Conservation (phyloP, 2,888 invertebrate genomes). For the Perdita meconis region DNA sequence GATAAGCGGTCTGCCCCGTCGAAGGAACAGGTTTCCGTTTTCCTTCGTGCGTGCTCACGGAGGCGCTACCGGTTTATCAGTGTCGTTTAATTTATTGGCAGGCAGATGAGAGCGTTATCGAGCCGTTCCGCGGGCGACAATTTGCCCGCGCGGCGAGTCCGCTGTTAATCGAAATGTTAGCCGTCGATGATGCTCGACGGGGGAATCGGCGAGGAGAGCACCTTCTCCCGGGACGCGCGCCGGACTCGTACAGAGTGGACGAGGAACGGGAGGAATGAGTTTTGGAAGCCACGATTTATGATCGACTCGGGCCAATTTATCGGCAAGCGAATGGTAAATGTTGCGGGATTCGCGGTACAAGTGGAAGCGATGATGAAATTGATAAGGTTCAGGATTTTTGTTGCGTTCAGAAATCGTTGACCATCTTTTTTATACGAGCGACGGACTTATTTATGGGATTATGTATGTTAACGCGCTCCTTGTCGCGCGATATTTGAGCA, state of each 20-base stretch:
- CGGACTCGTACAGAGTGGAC: background rate
- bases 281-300: slow-evolving; percentile 31
- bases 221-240: slow-evolving; percentile 8
- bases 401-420: background rate
- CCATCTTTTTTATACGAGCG: too few relatives aligned
- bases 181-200: slow-evolving; percentile 53
- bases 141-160: slow-evolving; percentile 61
- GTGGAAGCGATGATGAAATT: slow-evolving; percentile 34
- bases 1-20: slow-evolving; percentile 63
- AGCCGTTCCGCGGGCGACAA: slow-evolving; percentile 61
- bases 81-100: slow-evolving; percentile 67
- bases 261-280: slow-evolving; percentile 8
- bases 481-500: too few relatives aligned
- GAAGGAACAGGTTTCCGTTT: slow-evolving; percentile 67
- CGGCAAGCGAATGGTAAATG: background rate
- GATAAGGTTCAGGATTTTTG: slow-evolving; percentile 12
- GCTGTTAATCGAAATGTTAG: slow-evolving; percentile 68
- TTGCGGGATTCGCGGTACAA: slow-evolving; percentile 29
- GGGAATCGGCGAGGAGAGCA: slow-evolving; percentile 18
- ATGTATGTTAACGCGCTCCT: too few relatives aligned
- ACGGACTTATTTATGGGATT: too few relatives aligned
- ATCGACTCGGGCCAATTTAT: slow-evolving; percentile 29
- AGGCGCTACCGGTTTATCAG: slow-evolving; percentile 69
- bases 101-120: slow-evolving; percentile 58
- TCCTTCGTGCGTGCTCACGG: slow-evolving; percentile 29